Evolutionary conservation across 1,140 invertebrate genomes (phyloP).

Genomic region (Battus philenor): DNA sequence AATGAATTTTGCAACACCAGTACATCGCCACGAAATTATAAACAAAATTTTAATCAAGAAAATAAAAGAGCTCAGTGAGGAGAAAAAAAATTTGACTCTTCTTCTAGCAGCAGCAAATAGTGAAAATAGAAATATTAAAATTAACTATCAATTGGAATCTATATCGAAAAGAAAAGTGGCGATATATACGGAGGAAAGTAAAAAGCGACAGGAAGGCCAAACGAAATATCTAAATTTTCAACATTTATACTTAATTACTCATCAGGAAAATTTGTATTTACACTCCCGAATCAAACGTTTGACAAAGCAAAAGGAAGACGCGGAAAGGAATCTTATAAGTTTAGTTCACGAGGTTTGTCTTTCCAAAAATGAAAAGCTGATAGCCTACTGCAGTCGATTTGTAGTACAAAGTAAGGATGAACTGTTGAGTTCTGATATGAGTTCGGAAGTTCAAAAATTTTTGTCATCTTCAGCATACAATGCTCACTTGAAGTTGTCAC

Average conservation of each 20-base stretch:
- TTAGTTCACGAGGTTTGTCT: constrained; percentile 50
- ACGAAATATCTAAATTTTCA: constrained; percentile 47
- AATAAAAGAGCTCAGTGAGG: constrained; percentile 43
- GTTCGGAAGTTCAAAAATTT: constrained; percentile 45
- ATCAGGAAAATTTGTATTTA: constrained; percentile 56
- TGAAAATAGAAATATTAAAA: constrained; percentile 55
- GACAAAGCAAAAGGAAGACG: constrained; percentile 41
- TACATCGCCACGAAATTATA: constrained; percentile 14
- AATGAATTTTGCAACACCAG: background rate
- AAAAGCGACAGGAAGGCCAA: constrained; percentile 45
- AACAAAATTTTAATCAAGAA: constrained; percentile 44
- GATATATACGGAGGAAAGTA: constrained; percentile 37
- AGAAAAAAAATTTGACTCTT: constrained; percentile 44
- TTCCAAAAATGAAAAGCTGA: constrained; percentile 49
- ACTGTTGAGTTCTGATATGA: constrained; percentile 46
- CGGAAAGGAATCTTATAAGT: constrained; percentile 43
- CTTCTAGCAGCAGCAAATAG: constrained; percentile 39
- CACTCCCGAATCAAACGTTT: constrained; percentile 45
- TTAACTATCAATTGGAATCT: constrained; percentile 41
- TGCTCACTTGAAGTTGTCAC: constrained; percentile 6
- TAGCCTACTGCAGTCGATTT: constrained; percentile 47
- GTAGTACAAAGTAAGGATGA: constrained; percentile 48
- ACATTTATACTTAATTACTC: constrained; percentile 46
- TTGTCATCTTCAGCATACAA: constrained; percentile 22
- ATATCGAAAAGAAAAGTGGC: constrained; percentile 45